phyloP scores from a whole-genome alignment of 2,113 vertebrate genomes.

The Calypte anna region DNA sequence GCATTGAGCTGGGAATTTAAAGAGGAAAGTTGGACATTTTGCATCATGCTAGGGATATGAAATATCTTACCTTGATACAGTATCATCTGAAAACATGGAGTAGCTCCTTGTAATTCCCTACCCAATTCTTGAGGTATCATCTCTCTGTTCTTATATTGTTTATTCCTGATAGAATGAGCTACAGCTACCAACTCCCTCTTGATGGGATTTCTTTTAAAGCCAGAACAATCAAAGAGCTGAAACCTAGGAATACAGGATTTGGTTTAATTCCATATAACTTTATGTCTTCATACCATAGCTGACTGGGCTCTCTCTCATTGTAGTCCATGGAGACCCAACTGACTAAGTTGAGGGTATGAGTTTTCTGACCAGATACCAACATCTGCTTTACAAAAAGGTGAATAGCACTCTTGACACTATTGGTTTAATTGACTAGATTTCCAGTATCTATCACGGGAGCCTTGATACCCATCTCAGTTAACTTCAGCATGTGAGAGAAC shows the following conservation, averaged over 20 bases:
- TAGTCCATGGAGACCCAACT: background rate
- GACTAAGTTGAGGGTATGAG: background rate
- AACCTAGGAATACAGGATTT: background rate
- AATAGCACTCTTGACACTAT: background rate
- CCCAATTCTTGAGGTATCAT: background rate
- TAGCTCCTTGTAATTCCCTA: background rate
- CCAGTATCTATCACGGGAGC: background rate
- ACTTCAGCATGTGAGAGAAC: background rate
- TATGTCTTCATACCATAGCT: background rate
- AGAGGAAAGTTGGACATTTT: background rate
- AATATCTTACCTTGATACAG: background rate
- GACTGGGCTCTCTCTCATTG: background rate
- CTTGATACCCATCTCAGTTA: background rate
- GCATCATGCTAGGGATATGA: background rate
- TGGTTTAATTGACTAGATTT: background rate
- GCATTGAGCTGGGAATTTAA: background rate
- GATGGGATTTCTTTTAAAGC: background rate
- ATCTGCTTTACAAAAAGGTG: background rate
- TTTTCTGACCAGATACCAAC: background rate
- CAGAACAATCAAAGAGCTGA: background rate
- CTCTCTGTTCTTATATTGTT: background rate
- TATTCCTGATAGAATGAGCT: background rate
- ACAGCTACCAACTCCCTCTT: background rate
- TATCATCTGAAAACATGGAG: background rate
- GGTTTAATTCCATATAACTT: background rate